Base-by-base conservation (phyloP, 2,888 invertebrate species). In the Microctonus aethiopoides region DNA sequence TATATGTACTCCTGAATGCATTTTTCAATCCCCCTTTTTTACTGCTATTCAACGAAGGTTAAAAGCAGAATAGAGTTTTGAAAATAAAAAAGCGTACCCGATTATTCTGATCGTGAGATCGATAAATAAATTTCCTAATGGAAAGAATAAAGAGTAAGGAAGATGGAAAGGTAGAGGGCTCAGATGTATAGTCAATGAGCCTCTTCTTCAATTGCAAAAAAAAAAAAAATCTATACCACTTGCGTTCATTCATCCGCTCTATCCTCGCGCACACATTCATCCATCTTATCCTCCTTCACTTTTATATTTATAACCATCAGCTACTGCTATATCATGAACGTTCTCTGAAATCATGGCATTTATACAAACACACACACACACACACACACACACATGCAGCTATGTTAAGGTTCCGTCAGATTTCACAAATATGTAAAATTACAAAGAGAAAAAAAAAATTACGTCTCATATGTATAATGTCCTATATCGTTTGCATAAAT, bases 181-280 rank as follows among this genome's bases (percentile, higher is more conserved):
- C 16, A 32, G 20, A 34, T 51, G 63, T 63, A 56, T 52, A 68
- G 60, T 67, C 36, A 67, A 62, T 66, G 51, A 65, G 60, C 34
- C 34, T 11, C 32, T 65, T 66, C 62, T 54, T 56, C 34, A 32
- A 24, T 32, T 16, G 66, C 54, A 69, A 51, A 59, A 41, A 36
- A 36, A 46, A 46, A 46, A 1, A 46, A 20, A 51, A 13, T 51
- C 9, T 36, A 10, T 4, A 46, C 46, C 46, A 16, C 16, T 46
- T 46, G 46, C 16, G 16, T 46, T 46, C 46, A 46, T 46, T 46
- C 46, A 46, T 46, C 46, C 46, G 16, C 46, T n/a, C 46, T 6
- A 46, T n/a, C 46, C n/a, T n/a, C 20, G n/a, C 16, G 46, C 46
- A n/a, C 16, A 46, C 46, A 46, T 16, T 46, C 46, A 46, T 46